Base-by-base conservation (phyloP, 1,140 invertebrate species). In the Zaprionus taronus region DNA sequence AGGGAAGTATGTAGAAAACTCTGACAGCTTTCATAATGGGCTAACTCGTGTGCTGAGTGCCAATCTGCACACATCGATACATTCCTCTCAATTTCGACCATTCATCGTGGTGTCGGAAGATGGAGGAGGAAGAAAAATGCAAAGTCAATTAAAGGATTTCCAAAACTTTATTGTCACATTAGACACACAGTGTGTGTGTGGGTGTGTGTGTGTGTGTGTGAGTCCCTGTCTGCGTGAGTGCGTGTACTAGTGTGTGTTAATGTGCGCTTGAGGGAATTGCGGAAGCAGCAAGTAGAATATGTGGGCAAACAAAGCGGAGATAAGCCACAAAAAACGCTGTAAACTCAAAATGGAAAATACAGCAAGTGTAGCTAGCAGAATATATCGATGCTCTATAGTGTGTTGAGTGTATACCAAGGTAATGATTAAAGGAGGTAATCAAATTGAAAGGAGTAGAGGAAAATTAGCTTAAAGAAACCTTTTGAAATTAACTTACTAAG, bases 121-220 rank as follows among this genome's bases (percentile, higher is more conserved):
- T 12, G 6, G 11, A 28, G 36, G 34, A 31, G 12, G 22, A 41
- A 56, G 20, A 57, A 80, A 81, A 78, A 77, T 69, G 74, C 71
- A 89, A 87, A 87, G 84, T 80, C 84, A 87, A 87, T 87, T 87
- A 87, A 83, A 89, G 84, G 84, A 87, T 87, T 89, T 87, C 57
- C 71, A 65, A 53, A 83, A 84, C 68, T 86, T 87, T 74, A 80
- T 83, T 80, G 83, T 83, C 83, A 87, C 84, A 81, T 84, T 62
- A 68, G 56, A 80, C 57, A 79, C 62, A 79, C n/a, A n/a, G n/a
- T n/a, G n/a, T n/a, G 44, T 4, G 12, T 44, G 12, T 26, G 12
- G 7, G 15, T 28, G n/a, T 51, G 20, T 63, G 20, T 41, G 31
- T n/a, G 6, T 49, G 51, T 31, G 31, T 58, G 53, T 7, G 14